A percentile compares a stretch with the other conserved stretches of the same genome.
These are phyloP conservation scores for Darevskia mixta DNA, from an alignment of 2,797 vertebrate species.

Conservation along the genomic window DNA sequence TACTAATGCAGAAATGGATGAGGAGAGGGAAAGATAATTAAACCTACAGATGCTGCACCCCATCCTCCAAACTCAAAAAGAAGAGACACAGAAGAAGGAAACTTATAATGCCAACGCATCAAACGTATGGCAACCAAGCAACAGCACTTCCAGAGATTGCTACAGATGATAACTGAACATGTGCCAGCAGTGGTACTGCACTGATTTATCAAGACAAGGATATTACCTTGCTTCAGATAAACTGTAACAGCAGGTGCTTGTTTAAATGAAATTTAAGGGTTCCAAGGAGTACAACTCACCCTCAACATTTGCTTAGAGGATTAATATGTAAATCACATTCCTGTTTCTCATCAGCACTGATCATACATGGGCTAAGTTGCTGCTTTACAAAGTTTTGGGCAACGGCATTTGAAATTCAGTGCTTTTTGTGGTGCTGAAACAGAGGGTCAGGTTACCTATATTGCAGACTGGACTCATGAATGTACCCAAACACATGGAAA, in stretches of 20 bases:
- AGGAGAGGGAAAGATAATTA: background rate
- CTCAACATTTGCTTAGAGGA: background rate
- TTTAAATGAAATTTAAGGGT: background rate
- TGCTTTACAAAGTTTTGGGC: no score
- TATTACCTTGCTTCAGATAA: no score
- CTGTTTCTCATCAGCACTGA: background rate
- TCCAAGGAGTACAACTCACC: background rate
- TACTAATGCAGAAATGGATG: background rate
- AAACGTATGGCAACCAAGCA: background rate
- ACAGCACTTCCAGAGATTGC: background rate
- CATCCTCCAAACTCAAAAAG: background rate
- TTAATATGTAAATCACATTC: background rate
- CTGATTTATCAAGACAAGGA: no score
- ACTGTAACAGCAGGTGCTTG: background rate
- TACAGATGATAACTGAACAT: background rate
- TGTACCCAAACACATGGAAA: background rate
- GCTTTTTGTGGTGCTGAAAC: background rate
- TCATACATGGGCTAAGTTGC: background rate
- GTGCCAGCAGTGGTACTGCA: background rate
- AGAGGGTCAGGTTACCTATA: background rate
- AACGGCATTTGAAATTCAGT: no score
- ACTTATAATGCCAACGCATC: background rate
- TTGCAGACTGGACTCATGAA: background rate
- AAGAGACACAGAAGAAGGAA: background rate
- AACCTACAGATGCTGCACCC: background rate